Conservation (phyloP, 2,888 invertebrate genomes). For the Erebia ligea region DNA sequence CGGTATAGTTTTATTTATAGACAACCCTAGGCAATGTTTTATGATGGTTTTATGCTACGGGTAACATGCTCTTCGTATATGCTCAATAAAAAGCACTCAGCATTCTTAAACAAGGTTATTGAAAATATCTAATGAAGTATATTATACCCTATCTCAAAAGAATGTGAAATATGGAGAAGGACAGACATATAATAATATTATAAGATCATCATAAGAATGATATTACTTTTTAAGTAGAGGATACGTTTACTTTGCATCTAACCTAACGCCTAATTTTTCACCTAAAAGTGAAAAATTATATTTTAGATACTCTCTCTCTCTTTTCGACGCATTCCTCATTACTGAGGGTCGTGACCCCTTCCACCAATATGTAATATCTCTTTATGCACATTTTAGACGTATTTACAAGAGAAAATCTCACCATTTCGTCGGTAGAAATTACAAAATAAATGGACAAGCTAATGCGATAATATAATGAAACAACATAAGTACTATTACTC, state of each 20-base stretch:
- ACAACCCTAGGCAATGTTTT: slow-evolving; percentile 23
- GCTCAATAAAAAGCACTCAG: slow-evolving; percentile 20
- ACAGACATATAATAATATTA: not conserved
- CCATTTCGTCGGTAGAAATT: not conserved
- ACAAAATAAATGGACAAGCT: not conserved
- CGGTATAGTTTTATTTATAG: not conserved
- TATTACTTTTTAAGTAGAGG: too few species aligned
- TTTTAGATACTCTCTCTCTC: too few species aligned
- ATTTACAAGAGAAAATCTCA: not conserved
- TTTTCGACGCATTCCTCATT: too few species aligned
- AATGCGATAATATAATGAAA: not conserved
- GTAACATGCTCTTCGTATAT: slow-evolving; percentile 27
- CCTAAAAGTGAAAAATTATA: too few species aligned
- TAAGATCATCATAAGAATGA: too few species aligned
- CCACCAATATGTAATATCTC: too few species aligned
- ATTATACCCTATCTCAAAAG: not conserved
- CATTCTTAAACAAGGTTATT: slow-evolving; percentile 19
- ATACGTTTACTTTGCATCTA: too few species aligned
- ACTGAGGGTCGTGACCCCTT: too few species aligned
- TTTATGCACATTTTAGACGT: too few species aligned
- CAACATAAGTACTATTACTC: not conserved
- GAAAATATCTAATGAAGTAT: slow-evolving; percentile 4
- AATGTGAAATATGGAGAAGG: not conserved
- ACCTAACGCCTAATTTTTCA: too few species aligned
- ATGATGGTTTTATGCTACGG: slow-evolving; percentile 13